phyloP scores from a whole-genome alignment of 2,113 vertebrate genomes.

The Castor canadensis region DNA sequence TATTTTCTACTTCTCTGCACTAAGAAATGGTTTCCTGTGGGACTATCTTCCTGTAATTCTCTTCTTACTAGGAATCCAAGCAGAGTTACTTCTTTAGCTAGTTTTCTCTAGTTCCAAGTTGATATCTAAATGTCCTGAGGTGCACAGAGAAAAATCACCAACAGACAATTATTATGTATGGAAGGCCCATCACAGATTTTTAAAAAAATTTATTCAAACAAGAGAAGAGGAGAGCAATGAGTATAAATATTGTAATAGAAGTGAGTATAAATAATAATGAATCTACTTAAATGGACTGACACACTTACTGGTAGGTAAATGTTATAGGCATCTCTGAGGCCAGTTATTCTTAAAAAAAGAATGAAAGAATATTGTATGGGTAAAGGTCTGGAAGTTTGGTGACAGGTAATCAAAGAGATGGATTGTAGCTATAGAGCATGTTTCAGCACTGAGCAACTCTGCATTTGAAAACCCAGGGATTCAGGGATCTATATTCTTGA shows the following conservation, averaged over 20 bases:
- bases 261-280: too few relatives aligned
- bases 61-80: not conserved
- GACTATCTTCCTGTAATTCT: not conserved
- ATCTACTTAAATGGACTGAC: not conserved
- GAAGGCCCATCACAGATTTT: not conserved
- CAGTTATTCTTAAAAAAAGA: not conserved
- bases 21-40: not conserved
- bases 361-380: rapidly evolving
- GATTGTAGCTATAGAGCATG: too few relatives aligned
- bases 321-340: not conserved
- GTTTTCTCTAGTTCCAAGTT: not conserved
- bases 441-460: not conserved
- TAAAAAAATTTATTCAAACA: not conserved
- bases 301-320: not conserved
- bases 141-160: not conserved
- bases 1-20: not conserved
- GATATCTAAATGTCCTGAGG: not conserved
- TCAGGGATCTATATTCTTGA: not conserved
- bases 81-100: too few relatives aligned
- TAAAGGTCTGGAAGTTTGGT: not conserved
- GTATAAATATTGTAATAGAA: too few relatives aligned
- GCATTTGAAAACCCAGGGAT: not conserved
- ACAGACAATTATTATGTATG: not conserved
- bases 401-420: not conserved
- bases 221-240: not conserved